Base-by-base conservation (phyloP, 53 echinoderm and acorn worm species). In the Hippasteria phrygiana region DNA sequence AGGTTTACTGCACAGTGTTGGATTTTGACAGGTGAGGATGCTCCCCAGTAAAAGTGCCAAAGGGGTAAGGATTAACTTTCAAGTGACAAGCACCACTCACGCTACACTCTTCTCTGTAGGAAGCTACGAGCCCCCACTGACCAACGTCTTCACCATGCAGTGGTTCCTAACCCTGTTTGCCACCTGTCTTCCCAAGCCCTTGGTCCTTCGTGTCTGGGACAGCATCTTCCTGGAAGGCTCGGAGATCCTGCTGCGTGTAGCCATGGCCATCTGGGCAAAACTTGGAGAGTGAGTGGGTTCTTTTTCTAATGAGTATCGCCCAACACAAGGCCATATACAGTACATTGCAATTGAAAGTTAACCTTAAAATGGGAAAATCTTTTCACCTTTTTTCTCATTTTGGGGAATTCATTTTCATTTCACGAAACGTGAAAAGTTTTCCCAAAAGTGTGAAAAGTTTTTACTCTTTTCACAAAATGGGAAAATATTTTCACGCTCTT, bases 131-230 rank as follows among this genome's bases (percentile, higher is more conserved):
- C 99, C 99, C 4, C 99, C 99, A 22, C 67, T 99, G 24, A 99
- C 99, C 90, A 99, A 99, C 75, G 99, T 99, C 53, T 99, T 99
- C 90, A 99, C 99, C 62, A 99, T 99, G 99, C 99, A 99, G 77
- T 99, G 99, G 99, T 99, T 99, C 45, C 90, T 99, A 38, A 99
- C 99, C 12, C 89, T 99, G 41, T 99, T 99, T 90, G 99, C 99
- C 18, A 99, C 99, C 90, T 96, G 99, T 66, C 87, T 99, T 36
- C 99, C 99, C n/a, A 96, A 96, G 71, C 80, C 88, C 24, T 78
- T 95, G 67, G 99, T 99, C 48, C 96, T 99, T 4, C 84, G 99
- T 27, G 96, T 99, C 14, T 99, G 99, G 99, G 99, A 99, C 88
- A 94, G 92, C 50, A 92, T 99, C 51, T 99, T 99, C 95, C 90